Evolutionary conservation across 2,113 vertebrate species (phyloP), one percentile per base, ranked within the genome.

Genomic region (Silurus meridionalis): DNA sequence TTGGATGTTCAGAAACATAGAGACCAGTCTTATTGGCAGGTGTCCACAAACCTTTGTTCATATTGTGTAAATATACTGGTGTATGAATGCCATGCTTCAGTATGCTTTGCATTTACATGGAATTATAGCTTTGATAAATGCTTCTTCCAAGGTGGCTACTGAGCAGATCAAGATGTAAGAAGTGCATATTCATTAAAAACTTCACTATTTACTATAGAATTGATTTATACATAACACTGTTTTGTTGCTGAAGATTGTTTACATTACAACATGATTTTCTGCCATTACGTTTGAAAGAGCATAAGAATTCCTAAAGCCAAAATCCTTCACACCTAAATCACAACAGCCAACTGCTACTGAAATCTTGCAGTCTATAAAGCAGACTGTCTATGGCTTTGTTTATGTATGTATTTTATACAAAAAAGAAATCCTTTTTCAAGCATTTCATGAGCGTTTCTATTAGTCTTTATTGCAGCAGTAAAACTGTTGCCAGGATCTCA

Each of bases 381-480:
- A 57, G 52, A 25, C 50, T 14, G 11, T 78, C 52, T 78, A 25
- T 78, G n/a, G 11, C 23, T 78, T 78, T 25, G 74, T 57, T 37
- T 37, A 37, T 37, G 37, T 55, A 78, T 78, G 25, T 28, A 28
- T 55, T 55, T 37, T 37, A 37, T 37, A 37, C 37, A 37, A 37
- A 37, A 37, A 37, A 37, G 37, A 77, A 53, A 77, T 15, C 53
- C 74, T 53, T 77, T 74, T 50, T 53, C 50, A 25, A 55, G 74
- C 74, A 78, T n/a, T 78, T 55, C 25, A 78, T 78, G 74, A 78
- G 55, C 74, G 25, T 55, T 55, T 57, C 52, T 78, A 78, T 78
- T 78, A 57, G 74, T 28, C n/a, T 55, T 78, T 78, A 78, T 78
- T 57, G 74, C 74, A 25, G 11, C 15, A 57, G 74, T 55, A 55